Evolutionary conservation across 2,797 vertebrate genomes (phyloP).

Genomic region (Paratrypauchen microcephalus): DNA sequence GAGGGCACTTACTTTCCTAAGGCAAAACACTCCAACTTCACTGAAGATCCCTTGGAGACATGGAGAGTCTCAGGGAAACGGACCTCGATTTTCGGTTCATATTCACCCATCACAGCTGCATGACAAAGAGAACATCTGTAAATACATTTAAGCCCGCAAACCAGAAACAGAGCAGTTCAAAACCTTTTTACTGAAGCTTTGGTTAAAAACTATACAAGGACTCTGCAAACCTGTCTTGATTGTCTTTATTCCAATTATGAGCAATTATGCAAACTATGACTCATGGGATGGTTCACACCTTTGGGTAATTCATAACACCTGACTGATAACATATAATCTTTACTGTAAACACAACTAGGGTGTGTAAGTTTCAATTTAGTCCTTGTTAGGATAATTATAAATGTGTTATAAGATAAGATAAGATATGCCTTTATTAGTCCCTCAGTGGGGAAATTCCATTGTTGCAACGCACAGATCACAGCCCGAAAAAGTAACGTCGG

Average conservation of each 20-base stretch:
- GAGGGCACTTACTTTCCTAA: slow-evolving; percentile 91
- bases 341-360: too few species aligned
- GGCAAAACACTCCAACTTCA: slow-evolving; percentile 93
- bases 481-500: too few species aligned
- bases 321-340: too few species aligned
- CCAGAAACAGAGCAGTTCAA: not conserved
- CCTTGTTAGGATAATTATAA: too few species aligned
- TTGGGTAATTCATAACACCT: too few species aligned
- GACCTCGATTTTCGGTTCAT: slow-evolving; percentile 96
- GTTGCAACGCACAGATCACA: too few species aligned
- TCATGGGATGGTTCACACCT: too few species aligned
- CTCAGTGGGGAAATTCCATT: too few species aligned
- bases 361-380: too few species aligned
- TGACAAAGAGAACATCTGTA: slow-evolving; percentile 32
- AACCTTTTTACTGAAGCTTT: not conserved
- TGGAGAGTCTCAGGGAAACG: slow-evolving; percentile 87
- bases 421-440: too few species aligned
- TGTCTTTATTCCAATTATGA: not conserved
- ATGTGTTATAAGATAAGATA: too few species aligned
- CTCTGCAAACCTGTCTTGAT: not conserved
- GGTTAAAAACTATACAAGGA: too few species aligned
- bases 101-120: slow-evolving; percentile 93
- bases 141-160: not conserved
- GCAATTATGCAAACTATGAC: not conserved
- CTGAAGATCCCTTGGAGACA: slow-evolving; percentile 87